phyloP scores from a whole-genome alignment of 2,113 vertebrate species.

The Lathamus discolor region DNA sequence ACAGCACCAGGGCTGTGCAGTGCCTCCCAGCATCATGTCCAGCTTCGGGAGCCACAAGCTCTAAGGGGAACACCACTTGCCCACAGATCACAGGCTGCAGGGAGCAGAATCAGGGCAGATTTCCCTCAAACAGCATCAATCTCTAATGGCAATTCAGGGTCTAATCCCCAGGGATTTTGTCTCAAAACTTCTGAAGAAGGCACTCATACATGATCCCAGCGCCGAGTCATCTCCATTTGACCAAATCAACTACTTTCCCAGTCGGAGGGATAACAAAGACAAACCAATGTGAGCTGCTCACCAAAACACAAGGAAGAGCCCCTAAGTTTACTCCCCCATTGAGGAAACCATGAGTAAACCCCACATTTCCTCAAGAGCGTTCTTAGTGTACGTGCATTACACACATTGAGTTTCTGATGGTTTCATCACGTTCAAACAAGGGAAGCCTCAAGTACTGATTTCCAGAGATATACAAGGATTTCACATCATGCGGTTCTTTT shows the following conservation, averaged over 20 bases:
- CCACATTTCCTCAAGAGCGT: fast-evolving
- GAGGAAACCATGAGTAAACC: fast-evolving
- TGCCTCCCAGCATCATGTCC: not conserved
- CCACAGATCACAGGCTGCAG: not conserved
- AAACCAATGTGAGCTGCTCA: fast-evolving
- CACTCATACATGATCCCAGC: not conserved
- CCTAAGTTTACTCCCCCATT: fast-evolving
- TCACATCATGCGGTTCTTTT: not conserved
- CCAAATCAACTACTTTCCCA: not conserved
- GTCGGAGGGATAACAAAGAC: not conserved
- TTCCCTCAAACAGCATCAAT: not conserved
- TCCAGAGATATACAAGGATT: not conserved
- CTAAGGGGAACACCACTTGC: not conserved
- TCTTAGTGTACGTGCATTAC: fast-evolving
- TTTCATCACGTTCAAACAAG: not conserved
- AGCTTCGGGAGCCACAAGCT: not conserved
- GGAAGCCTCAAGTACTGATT: not conserved
- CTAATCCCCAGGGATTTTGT: not conserved
- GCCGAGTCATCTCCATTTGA: not conserved
- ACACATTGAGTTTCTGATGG: fast-evolving
- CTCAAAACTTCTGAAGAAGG: not conserved
- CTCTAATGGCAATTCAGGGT: not conserved
- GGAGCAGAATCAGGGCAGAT: not conserved
- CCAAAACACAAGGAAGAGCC: not conserved
- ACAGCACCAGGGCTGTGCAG: slow-evolving; percentile 26